Percentiles rank a stretch among this genome's conserved stretches.
Conservation (phyloP, 2,888 invertebrate species). For the Acrobasis consociella region DNA sequence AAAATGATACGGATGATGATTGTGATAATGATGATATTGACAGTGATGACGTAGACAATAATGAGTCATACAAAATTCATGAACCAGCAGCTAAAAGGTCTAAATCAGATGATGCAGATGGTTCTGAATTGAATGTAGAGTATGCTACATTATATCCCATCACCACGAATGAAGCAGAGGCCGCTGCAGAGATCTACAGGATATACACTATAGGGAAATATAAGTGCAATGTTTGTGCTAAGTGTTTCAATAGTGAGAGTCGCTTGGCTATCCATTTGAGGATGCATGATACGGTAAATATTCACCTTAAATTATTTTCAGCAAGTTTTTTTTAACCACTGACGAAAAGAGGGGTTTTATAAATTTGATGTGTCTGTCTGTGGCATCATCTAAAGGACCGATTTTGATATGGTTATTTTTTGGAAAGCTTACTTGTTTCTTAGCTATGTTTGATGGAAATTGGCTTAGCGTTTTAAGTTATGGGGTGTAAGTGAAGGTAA, state of each 20-base stretch:
- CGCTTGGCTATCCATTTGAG: constrained; percentile 56
- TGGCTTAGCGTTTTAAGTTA: too few relatives aligned
- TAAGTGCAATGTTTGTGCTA: constrained; percentile 58
- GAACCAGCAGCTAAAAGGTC: constrained; percentile 19
- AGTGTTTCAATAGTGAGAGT: constrained; percentile 52
- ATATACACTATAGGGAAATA: constrained; percentile 53
- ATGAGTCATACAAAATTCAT: constrained; percentile 21
- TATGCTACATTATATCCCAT: constrained; percentile 66
- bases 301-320: neutral
- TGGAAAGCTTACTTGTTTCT: too few relatives aligned
- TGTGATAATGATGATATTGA: constrained; percentile 33
- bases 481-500: too few relatives aligned
- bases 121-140: constrained; percentile 59
- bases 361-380: too few relatives aligned
- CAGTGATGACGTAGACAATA: constrained; percentile 29
- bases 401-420: too few relatives aligned
- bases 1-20: neutral
- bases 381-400: too few relatives aligned
- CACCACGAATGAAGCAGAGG: constrained; percentile 61
- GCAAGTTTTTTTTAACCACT: too few relatives aligned
- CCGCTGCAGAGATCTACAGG: constrained; percentile 62
- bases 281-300: constrained; percentile 69
- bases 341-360: too few relatives aligned
- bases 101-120: constrained; percentile 48
- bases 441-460: too few relatives aligned